A percentile compares a stretch with the other conserved stretches of the same genome.
Evolutionary conservation across 2,888 invertebrate species (phyloP).

Genomic region (Torymus texanus): DNA sequence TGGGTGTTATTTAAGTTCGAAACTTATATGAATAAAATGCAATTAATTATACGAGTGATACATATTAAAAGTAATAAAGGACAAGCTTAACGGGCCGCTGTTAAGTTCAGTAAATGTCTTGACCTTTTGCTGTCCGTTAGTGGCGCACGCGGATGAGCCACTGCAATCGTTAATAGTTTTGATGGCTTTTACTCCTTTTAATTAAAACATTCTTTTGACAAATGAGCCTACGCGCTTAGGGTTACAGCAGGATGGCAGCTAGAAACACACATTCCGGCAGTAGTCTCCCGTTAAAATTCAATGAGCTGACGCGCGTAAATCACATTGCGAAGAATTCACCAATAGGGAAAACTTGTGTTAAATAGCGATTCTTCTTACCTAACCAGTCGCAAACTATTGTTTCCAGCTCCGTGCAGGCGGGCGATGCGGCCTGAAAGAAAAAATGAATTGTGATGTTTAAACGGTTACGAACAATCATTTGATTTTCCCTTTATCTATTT

Average conservation of each 20-base stretch:
- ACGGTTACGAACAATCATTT: no score
- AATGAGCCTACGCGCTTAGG: not conserved
- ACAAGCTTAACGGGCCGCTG: not conserved
- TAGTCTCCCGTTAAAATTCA: no score
- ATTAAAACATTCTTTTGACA: slow-evolving; percentile 30
- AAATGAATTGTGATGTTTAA: slow-evolving; percentile 3
- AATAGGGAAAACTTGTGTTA: not conserved
- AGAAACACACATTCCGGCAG: no score
- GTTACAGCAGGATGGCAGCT: no score
- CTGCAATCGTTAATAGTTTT: slow-evolving; percentile 13
- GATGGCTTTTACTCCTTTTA: slow-evolving; percentile 9
- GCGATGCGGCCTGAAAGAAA: slow-evolving; percentile 91
- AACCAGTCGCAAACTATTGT: slow-evolving; percentile 97
- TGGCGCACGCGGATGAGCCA: not conserved
- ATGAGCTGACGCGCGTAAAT: no score
- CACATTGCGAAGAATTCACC: not conserved
- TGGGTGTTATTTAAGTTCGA: no score
- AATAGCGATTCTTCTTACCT: slow-evolving; percentile 78
- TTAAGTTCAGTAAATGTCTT: not conserved
- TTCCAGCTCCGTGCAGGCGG: slow-evolving; percentile 96
- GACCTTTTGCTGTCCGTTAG: slow-evolving; percentile 5
- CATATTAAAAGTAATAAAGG: no score
- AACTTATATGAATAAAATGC: no score
- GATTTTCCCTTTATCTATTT: no score
- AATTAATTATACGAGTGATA: no score